Percentiles rank a stretch among this genome's conserved stretches.
Conservation (phyloP, 2,888 invertebrate species). For the Brachynemurus nebulosus region DNA sequence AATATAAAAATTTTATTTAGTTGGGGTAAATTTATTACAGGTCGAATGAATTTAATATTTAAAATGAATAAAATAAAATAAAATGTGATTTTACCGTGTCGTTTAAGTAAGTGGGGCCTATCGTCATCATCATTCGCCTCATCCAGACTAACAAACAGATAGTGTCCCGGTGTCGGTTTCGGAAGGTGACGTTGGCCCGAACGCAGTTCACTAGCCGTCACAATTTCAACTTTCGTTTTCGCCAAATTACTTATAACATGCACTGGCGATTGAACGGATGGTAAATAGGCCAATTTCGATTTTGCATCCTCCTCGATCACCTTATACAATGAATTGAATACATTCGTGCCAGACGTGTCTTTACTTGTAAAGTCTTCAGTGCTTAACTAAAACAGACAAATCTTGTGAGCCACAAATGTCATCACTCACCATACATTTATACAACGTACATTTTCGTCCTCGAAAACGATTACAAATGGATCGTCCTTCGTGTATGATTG, state of each 20-base stretch:
- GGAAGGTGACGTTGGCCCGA: conserved; percentile 20
- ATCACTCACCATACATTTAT: conserved; percentile 1
- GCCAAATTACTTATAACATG: conserved; percentile 38
- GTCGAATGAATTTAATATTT: too few relatives aligned
- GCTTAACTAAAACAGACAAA: conserved; percentile 28
- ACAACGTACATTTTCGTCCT: conserved; percentile 36
- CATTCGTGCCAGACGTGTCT: conserved; percentile 27
- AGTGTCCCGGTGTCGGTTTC: conserved; percentile 32
- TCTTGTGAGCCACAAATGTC: not conserved
- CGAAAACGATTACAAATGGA: conserved; percentile 34
- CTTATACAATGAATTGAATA: conserved; percentile 31
- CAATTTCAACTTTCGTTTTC: conserved; percentile 26
- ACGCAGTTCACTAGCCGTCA: conserved; percentile 24
- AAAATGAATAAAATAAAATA: too few relatives aligned
- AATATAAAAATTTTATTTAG: too few relatives aligned
- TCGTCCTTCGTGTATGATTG: conserved; percentile 22
- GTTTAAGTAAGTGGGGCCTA: conserved; percentile 37
- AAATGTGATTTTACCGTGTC: conserved; percentile 46
- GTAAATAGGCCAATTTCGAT: conserved; percentile 35
- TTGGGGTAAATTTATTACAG: too few relatives aligned
- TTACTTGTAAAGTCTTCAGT: conserved; percentile 34
- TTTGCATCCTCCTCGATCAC: conserved; percentile 25
- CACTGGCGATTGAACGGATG: conserved; percentile 46
- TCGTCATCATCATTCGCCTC: conserved; percentile 42
- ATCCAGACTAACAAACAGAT: conserved; percentile 41